Base-by-base conservation (phyloP, 2,797 vertebrate species). In the Micromesistius poutassou region DNA sequence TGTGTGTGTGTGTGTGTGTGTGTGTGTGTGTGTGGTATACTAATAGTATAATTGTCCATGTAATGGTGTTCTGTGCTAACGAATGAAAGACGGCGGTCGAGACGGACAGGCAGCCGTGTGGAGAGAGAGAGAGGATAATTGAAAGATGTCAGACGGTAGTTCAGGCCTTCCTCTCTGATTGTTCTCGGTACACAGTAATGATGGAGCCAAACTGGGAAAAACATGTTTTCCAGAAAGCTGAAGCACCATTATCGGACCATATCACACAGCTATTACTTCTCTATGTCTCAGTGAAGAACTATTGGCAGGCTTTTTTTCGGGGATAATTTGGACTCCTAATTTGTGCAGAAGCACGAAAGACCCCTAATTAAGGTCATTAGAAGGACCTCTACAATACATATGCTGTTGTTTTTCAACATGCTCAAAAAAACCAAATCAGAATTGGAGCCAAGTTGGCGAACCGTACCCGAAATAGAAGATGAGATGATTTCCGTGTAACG, bases 181-280 rank as follows among this genome's bases (percentile, higher is more conserved):
- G 81, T 87, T 75, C 81, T 84, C 74, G 46, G 71, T 55, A 70
- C 80, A 68, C 81, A 79, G 78, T 86, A 89, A 88, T 84, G 85
- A 89, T 82, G n/a, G 4, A 82, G 75, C 75, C 81, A 83, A 82
- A 78, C 76, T 77, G 78, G 77, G 68, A 46, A 80, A 83, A 87
- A 78, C 72, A 83, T 79, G 79, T 83, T 82, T 80, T 70, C 79
- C 79, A 84, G n/a, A 82, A 76, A 72, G 72, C 71, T 86, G 77
- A 84, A 81, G 79, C 80, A 78, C 77, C 74, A 84, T 90, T 86
- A 84, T 87, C 81, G 19, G 28, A 4, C 14, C 70, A 33, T 16
- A 33, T 71, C 70, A 31, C 7, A 71, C 70, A 31, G 79, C 87
- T 90, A 90, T 91, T 91, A 89, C 88, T 83, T 86, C 84, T 79